Base-by-base conservation (phyloP, 64 coral and sea anemone species). In the Pocillopora verrucosa region DNA sequence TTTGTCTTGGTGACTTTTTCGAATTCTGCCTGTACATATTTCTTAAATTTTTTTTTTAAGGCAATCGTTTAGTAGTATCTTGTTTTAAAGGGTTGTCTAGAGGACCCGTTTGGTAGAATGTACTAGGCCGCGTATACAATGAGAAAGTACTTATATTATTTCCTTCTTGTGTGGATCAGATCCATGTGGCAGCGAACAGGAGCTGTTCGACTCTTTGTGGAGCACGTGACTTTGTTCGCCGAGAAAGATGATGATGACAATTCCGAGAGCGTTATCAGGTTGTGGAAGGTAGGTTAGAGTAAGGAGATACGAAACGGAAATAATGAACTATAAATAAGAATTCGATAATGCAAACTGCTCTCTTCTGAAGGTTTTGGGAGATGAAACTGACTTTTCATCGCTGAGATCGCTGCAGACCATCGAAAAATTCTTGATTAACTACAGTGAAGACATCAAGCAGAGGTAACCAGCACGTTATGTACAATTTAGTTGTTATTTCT, bases 131-230 rank as follows among this genome's bases (percentile, higher is more conserved):
- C 6, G 6, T 6, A 3, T 45, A 45, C 6, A 45, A 45, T 45
- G 41, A 45, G 6, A 6, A 3, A 45, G 41, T 70, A 1, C 25
- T 70, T 24, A 70, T 22, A 6, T 45, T 45, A 45, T 45, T 45
- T 45, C 6, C 41, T 45, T 45, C 25, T 81, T 81, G 2, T 83
- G 11, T 30, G 11, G 13, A 37, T 20, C 34, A 85, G 82, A 20
- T 85, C 82, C 35, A 85, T 85, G 82, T 85, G 82, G 82, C 82
- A 85, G 38, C 51, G 82, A 85, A 65, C 36, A 85, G 82, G 82
- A 56, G 82, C 82, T 56, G 64, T 85, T 11, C 19, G 82, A 65
- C 35, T 85, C 37, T 85, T 85, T 72, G 82, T 85, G 22, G 82
- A 85, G 20, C 82, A 85, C 36, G 82, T 85, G 25, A 72, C 82